Evolutionary conservation across 2,113 vertebrate genomes (phyloP), one percentile per base, ranked within the genome.

Genomic region (Merops nubicus): DNA sequence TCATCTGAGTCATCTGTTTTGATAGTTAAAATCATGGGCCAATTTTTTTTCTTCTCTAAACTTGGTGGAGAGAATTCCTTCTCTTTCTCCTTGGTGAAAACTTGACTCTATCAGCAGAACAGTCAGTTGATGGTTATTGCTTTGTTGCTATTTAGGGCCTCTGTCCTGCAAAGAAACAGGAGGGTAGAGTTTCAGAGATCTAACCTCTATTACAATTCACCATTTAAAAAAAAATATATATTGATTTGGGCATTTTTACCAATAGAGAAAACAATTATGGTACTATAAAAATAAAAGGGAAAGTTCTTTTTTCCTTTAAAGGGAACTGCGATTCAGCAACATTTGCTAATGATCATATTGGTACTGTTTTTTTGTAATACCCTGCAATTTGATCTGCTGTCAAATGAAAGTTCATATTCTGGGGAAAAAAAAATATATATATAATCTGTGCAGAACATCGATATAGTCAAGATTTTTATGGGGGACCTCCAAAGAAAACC

Each of bases 401-500:
- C 88, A 92, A 89, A 89, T 36, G 69, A 73, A 63, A 51, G 17
- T 70, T 78, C 23, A 11, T 11, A 72, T 91, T 87, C 42, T 62
- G 33, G 33, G 29, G 29, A 42, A 10, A 36, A 47, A 26, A 17
- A 21, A 23, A 68, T 50, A 65, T 73, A 40, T 33, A 38, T 86
- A 43, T 40, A 33, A 34, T 16, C 70, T 60, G 7, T 85, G 73
- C 26, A 34, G 67, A 95, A 84, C 70, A 59, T 63, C 67, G 29
- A 87, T 89, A 69, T 21, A 47, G 64, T 91, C 33, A 70, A 50
- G n/a, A 47, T 47, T 95, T 88, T 90, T 79, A 94, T 92, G 95
- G 60, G 85, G 94, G 31, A 47, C 79, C 70, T 97, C 96, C 95
- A 97, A 93, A 93, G 96, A 96, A 97, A 95, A 93, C 36, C 85